phyloP scores from a whole-genome alignment of 2,113 vertebrate genomes.

The Picathartes gymnocephalus region DNA sequence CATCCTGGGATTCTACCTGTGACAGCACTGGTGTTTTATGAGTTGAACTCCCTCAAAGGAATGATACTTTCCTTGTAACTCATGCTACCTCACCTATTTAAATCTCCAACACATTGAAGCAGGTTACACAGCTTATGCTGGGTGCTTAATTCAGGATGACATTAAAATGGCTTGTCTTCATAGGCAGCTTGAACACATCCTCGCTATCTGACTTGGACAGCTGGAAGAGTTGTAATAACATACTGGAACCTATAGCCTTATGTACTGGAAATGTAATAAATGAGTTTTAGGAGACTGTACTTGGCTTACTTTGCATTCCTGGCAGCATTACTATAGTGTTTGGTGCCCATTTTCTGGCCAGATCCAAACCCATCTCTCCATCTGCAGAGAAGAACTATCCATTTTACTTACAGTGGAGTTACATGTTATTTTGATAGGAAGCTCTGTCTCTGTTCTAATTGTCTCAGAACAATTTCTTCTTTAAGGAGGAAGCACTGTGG shows the following conservation, averaged over 20 bases:
- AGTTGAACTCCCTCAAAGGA: background rate
- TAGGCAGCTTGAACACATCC: conserved; percentile 12
- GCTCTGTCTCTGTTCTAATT: background rate
- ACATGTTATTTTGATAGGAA: background rate
- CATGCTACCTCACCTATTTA: background rate
- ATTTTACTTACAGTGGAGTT: background rate
- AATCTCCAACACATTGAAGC: background rate
- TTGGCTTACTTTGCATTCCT: background rate
- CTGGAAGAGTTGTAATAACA: background rate
- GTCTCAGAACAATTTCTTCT: background rate
- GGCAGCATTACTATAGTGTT: background rate
- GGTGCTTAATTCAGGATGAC: conserved; percentile 11
- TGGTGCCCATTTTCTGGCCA: background rate
- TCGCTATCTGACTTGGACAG: background rate
- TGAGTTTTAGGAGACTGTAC: background rate
- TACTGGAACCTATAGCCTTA: background rate
- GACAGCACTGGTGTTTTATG: background rate
- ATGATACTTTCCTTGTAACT: conserved; percentile 19
- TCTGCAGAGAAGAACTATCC: background rate
- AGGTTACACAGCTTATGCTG: background rate
- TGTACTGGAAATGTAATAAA: background rate
- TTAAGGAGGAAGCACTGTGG: background rate
- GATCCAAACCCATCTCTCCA: background rate
- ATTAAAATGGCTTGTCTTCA: conserved; percentile 15
- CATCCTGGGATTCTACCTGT: background rate